These are phyloP conservation scores for Tenthredo mesomela DNA, from an alignment of 2,888 invertebrate species.

Conservation along the genomic window DNA sequence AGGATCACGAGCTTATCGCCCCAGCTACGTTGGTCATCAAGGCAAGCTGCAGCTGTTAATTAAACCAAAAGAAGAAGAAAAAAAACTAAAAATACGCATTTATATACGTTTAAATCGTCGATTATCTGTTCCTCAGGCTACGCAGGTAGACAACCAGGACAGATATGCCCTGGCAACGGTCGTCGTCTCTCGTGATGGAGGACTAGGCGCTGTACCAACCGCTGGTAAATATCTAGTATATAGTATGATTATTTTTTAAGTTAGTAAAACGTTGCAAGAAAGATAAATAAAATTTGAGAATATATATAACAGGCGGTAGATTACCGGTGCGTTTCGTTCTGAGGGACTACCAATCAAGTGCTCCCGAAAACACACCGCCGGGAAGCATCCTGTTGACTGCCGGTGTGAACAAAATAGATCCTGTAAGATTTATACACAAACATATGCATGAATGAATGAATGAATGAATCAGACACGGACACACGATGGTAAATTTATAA, in stretches of 20 bases:
- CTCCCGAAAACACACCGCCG: slow-evolving; percentile 88
- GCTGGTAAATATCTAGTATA: slow-evolving; percentile 65
- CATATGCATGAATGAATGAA: background rate
- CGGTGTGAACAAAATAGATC: slow-evolving; percentile 78
- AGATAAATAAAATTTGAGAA: background rate
- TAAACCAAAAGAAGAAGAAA: too few relatives aligned
- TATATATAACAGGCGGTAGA: slow-evolving; percentile 65
- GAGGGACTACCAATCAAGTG: slow-evolving; percentile 84
- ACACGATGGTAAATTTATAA: background rate
- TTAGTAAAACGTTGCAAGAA: background rate
- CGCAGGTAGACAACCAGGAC: slow-evolving; percentile 92
- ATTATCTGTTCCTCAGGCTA: slow-evolving; percentile 80
- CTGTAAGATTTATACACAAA: slow-evolving; percentile 65
- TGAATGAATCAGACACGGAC: background rate
- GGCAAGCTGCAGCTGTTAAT: slow-evolving; percentile 76
- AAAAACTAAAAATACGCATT: too few relatives aligned
- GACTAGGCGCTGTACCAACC: slow-evolving; percentile 77
- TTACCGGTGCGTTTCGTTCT: slow-evolving; percentile 85
- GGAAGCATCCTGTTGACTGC: slow-evolving; percentile 86
- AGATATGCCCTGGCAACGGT: slow-evolving; percentile 93
- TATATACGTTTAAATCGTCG: background rate
- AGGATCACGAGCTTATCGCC: slow-evolving; percentile 82
- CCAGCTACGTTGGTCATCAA: slow-evolving; percentile 91
- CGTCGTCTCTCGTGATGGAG: slow-evolving; percentile 82
- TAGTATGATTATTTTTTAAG: background rate